Evolutionary conservation across 2,888 invertebrate genomes (phyloP), one percentile per base, ranked within the genome.

Genomic region (Calliopum simillimum): DNA sequence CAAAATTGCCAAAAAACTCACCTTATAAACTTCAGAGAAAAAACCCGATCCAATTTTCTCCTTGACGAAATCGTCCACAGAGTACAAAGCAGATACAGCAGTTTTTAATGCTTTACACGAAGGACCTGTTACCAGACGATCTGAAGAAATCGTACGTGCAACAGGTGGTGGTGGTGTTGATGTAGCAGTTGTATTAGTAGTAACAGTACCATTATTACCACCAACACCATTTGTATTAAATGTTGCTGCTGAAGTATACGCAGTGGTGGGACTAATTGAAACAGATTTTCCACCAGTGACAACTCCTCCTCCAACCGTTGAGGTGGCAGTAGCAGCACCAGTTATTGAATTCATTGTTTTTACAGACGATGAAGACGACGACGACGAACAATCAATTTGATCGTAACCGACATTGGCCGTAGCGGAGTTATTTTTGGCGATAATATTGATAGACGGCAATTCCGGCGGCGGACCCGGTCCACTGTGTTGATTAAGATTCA

Each of bases 1-100:
- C n/a, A n/a, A n/a, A n/a, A 49, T 6, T 49, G 6, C 5, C 2
- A 13, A 19, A 13, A 14, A 23, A 87, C 91, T 89, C 88, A 98
- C 98, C 94, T 98, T 98, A 88, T 94, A 98, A 74, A 98, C 98
- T 88, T 97, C 96, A 4, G 98, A 98, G 89, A 98, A 98, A 88
- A 98, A 98, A 75, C 98, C 98, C 64, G 93, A 90, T 61, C 98
- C 98, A 81, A 98, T 95, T 87, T 95, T 95, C 87, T 97, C 97
- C 85, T 93, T 91, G 77, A 92, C 89, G 87, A 98, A 98, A 89
- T 98, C 98, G 87, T 98, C 97, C 77, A 97, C 91, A 56, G 97
- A 92, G 84, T 96, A 95, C 67, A 98, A 89, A 55, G 95, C 94
- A 62, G 96, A 94, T 69, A 98, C 96, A 61, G 98, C 97, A 79